A percentile compares a stretch with the other conserved stretches of the same genome.
These are phyloP conservation scores for Lutraria rhynchaena DNA, from an alignment of 1,140 invertebrate species.

Conservation along the genomic window DNA sequence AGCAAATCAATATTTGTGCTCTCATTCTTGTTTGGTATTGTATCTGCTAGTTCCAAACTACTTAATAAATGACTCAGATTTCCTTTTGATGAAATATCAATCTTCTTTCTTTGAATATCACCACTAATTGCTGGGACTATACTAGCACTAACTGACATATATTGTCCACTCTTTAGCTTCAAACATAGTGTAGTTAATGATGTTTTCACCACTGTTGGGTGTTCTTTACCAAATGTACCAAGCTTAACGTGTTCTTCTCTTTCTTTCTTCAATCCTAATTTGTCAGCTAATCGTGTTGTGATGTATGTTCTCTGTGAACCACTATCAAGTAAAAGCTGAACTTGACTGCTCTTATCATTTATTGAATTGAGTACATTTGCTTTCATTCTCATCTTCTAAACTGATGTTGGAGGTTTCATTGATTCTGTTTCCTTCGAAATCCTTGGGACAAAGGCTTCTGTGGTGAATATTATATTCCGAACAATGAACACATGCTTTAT, in stretches of 20 bases:
- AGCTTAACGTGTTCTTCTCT: not conserved
- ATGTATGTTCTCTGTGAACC: conserved; percentile 18
- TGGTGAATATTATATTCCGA: too few relatives aligned
- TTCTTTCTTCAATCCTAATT: conserved; percentile 3
- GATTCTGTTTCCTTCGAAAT: too few relatives aligned
- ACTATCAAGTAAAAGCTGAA: not conserved
- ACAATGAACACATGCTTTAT: too few relatives aligned
- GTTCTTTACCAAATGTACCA: conserved; percentile 4
- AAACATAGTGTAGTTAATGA: not conserved
- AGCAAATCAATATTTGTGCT: not conserved
- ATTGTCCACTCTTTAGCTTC: conserved; percentile 18
- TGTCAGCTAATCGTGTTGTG: conserved; percentile 6
- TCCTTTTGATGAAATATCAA: not conserved
- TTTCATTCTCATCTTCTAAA: too few relatives aligned
- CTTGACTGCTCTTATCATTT: too few relatives aligned
- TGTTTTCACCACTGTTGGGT: conserved; percentile 1
- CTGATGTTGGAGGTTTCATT: too few relatives aligned
- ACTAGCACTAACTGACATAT: not conserved
- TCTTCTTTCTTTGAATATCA: not conserved
- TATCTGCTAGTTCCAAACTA: conserved; percentile 12
- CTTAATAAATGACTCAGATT: too few relatives aligned
- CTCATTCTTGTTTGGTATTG: not conserved
- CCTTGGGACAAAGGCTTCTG: too few relatives aligned
- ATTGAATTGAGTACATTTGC: too few relatives aligned
- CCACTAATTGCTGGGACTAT: conserved; percentile 20